Percentiles rank a stretch among this genome's conserved stretches.
Conservation (phyloP, 2,888 invertebrate genomes). For the Creontiades dilutus region DNA sequence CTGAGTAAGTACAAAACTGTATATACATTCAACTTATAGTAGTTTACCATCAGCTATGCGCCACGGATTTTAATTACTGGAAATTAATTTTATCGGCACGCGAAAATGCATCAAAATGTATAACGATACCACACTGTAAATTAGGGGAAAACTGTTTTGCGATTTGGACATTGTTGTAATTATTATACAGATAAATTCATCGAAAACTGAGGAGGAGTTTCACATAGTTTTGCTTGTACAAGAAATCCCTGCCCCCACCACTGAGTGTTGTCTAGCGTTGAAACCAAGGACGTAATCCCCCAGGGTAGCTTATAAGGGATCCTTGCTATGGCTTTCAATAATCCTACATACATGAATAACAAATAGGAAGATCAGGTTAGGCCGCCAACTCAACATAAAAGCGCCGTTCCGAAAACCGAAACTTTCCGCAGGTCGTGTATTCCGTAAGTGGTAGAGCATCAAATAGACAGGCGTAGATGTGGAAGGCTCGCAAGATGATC, state of each 20-base stretch:
- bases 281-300: constrained; percentile 1
- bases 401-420: constrained; percentile 5
- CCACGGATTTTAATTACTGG: too few species aligned
- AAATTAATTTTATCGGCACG: too few species aligned
- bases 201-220: too few species aligned
- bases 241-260: neutral
- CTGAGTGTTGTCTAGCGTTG: neutral
- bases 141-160: too few species aligned
- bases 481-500: neutral
- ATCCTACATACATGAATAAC: constrained; percentile 40
- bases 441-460: neutral
- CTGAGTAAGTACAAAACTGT: too few species aligned
- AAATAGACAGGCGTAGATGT: constrained; percentile 7
- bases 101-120: too few species aligned
- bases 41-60: too few species aligned
- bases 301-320: constrained; percentile 11
- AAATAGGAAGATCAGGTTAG: constrained; percentile 14
- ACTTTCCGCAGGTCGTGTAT: neutral
- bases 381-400: constrained; percentile 5
- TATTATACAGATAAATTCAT: too few species aligned
- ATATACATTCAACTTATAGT: too few species aligned
- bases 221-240: neutral
- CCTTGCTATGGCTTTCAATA: constrained; percentile 3
- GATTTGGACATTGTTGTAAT: too few species aligned
- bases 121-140: too few species aligned